These are phyloP conservation scores for Xerus inauris DNA, from an alignment of 2,113 vertebrate genomes.

Conservation along the genomic window DNA sequence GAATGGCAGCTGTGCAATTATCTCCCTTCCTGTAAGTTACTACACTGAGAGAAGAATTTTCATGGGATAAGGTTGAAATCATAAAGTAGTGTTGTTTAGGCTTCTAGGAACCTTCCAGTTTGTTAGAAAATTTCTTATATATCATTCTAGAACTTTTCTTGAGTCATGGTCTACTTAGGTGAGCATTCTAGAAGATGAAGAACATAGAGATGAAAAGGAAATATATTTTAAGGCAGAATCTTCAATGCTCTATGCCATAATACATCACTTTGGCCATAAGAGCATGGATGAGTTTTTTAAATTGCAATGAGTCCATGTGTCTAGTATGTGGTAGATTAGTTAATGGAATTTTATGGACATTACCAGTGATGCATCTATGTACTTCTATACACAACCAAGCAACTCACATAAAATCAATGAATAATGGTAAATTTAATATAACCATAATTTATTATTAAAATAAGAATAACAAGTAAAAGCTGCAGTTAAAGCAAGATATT, in stretches of 20 bases:
- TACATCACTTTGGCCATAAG: background rate
- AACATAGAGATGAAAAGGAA: constrained; percentile 20
- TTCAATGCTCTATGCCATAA: background rate
- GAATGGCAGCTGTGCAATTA: background rate
- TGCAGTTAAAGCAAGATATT: background rate
- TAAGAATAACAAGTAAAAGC: background rate
- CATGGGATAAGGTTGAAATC: background rate
- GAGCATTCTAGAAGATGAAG: background rate
- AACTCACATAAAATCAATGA: background rate
- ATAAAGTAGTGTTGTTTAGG: background rate
- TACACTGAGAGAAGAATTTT: background rate
- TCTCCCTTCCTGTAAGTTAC: background rate
- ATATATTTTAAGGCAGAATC: background rate
- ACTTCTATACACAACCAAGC: background rate
- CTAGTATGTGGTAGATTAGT: background rate
- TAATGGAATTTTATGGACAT: constrained; percentile 30
- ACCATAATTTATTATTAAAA: background rate
- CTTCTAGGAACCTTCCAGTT: background rate
- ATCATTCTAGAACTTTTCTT: background rate
- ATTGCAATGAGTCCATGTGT: background rate
- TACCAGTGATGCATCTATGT: background rate
- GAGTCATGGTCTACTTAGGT: background rate
- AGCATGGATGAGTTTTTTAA: background rate
- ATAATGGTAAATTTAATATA: constrained; percentile 3
- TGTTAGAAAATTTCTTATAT: background rate